Base-by-base conservation (phyloP, 2,113 vertebrate species). In the Delphinus delphis region DNA sequence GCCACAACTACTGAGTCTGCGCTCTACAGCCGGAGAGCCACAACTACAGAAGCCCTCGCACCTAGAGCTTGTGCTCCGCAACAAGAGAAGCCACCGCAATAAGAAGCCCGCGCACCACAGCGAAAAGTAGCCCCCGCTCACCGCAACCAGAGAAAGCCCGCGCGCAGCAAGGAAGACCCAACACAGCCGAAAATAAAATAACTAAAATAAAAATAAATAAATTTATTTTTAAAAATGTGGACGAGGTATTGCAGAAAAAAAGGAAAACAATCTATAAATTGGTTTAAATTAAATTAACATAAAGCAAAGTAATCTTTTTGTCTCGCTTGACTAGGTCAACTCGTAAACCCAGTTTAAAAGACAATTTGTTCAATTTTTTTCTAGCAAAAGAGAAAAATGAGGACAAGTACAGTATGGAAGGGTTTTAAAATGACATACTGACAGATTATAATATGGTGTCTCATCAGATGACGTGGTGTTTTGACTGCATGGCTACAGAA, bases 401-500 rank as follows among this genome's bases (percentile, higher is more conserved):
- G 97, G 92, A 93, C 91, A 85, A 92, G 41, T 65, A 41, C 74
- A 95, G 90, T 86, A 93, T 93, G 97, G 98, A 98, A 98, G 97
- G 95, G 88, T 82, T 93, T 95, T 95, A 97, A 96, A 93, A 96
- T 95, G 97, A 71, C 83, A 76, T 38, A 1, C 97, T 98, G 97
- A 97, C 97, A 96, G 95, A 93, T 97, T 98, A 94, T 97, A 98
- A 98, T 98, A 96, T 84, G 97, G 92, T 68, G 97, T 98, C 98
- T 98, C 97, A 92, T 97, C 4, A 90, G 97, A 95, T 97, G 98
- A 98, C 90, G 96, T 95, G 97, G 96, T 98, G 97, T 98, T 98
- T 98, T 98, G 98, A 98, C 98, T 98, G 63, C 58, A 28, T 83
- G 98, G 97, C 97, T 98, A 92, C 96, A 97, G 93, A 93, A 98